Evolutionary conservation across 2,888 invertebrate species (phyloP).

Genomic region (Epinotia nisella): DNA sequence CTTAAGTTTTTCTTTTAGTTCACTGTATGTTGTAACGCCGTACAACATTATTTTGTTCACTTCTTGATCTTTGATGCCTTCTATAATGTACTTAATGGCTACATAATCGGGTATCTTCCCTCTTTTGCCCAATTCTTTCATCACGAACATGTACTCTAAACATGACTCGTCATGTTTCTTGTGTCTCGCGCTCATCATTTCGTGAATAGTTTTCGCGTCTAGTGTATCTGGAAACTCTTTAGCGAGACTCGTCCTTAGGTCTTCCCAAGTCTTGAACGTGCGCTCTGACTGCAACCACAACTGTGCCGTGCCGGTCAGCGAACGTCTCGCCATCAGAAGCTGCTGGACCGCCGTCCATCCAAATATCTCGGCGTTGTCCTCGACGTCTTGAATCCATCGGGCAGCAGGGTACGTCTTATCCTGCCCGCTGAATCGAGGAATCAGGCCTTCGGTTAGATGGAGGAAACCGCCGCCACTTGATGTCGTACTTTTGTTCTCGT

Average conservation of each 20-base stretch:
- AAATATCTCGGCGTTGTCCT: constrained; percentile 48
- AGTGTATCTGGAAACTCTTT: constrained; percentile 48
- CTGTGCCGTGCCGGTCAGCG: constrained; percentile 46
- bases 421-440: constrained; percentile 32
- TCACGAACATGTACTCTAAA: constrained; percentile 18
- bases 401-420: constrained; percentile 37
- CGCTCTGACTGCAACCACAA: constrained; percentile 47
- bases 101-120: background rate
- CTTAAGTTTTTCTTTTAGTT: constrained; percentile 8
- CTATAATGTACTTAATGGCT: no score
- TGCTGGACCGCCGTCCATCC: constrained; percentile 45
- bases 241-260: constrained; percentile 44
- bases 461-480: background rate
- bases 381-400: constrained; percentile 48
- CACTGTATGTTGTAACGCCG: constrained; percentile 13
- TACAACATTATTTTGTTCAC: constrained; percentile 18
- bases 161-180: constrained; percentile 29
- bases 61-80: background rate
- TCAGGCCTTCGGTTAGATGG: background rate
- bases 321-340: constrained; percentile 48
- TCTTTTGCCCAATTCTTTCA: constrained; percentile 17
- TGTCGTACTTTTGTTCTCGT: no score
- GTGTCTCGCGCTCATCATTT: constrained; percentile 46
- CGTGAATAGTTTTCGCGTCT: constrained; percentile 48
- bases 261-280: constrained; percentile 45